phyloP scores from a whole-genome alignment of 2,888 invertebrate species.

The Zele albiditarsus region DNA sequence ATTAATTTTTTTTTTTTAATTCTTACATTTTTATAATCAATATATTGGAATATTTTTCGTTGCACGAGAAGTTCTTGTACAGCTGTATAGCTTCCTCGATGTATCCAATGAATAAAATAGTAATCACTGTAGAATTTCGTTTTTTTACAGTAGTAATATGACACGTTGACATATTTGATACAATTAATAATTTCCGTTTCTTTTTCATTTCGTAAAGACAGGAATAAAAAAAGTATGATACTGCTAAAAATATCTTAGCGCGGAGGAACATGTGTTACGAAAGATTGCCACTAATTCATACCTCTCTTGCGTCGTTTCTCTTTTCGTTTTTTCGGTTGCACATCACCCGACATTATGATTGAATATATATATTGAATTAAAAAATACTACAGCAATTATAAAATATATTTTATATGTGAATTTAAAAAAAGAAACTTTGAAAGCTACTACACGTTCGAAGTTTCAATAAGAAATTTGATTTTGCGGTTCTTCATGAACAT shows the following conservation, averaged over 20 bases:
- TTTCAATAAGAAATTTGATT: constrained; percentile 29
- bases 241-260: constrained; percentile 63
- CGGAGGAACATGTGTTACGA: constrained; percentile 57
- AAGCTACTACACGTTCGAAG: not conserved
- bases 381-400: constrained; percentile 3
- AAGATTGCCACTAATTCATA: constrained; percentile 70
- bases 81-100: not conserved
- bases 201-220: constrained; percentile 41
- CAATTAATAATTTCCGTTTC: not conserved
- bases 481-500: constrained; percentile 21
- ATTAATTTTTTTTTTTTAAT: not conserved
- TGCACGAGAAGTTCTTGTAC: not conserved
- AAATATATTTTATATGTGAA: not conserved
- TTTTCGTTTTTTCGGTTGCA: constrained; percentile 89
- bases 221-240: constrained; percentile 53
- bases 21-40: not conserved
- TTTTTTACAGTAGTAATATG: not conserved
- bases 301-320: constrained; percentile 89
- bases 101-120: not conserved
- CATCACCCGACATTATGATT: constrained; percentile 85
- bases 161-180: not conserved
- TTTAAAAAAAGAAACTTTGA: not conserved
- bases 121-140: not conserved
- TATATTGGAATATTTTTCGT: not conserved
- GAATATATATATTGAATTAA: constrained; percentile 6